Evolutionary conservation across 2,888 invertebrate species (phyloP).

Genomic region (Therioaphis trifolii): DNA sequence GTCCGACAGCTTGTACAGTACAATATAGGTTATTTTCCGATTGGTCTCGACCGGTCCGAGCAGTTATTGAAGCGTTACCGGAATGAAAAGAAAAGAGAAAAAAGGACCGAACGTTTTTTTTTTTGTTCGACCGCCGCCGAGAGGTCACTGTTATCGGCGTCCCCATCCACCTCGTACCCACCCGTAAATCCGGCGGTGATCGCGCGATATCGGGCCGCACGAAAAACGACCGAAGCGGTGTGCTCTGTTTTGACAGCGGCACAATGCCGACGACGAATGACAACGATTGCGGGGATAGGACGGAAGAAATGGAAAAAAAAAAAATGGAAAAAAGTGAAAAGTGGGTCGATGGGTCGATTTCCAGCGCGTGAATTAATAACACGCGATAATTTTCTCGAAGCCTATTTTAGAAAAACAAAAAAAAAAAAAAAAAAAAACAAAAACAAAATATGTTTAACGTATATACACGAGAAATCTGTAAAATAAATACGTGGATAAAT

Average conservation of each 20-base stretch:
- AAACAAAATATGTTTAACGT: no score
- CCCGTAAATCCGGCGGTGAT: not conserved
- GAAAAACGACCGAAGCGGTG: not conserved
- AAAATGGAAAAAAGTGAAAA: conserved; percentile 1
- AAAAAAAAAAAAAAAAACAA: not conserved
- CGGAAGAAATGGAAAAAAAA: not conserved
- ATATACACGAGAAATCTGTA: not conserved
- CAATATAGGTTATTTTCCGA: conserved; percentile 22
- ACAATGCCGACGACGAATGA: conserved; percentile 36
- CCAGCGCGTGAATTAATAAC: not conserved
- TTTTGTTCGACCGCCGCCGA: not conserved
- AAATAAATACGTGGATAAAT: not conserved
- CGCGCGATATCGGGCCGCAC: conserved; percentile 2
- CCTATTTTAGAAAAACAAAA: conserved; percentile 10
- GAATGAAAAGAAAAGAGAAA: not conserved
- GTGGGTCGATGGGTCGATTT: conserved; percentile 52
- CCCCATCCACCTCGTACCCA: not conserved
- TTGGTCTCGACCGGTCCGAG: conserved; percentile 5
- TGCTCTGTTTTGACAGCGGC: conserved; percentile 24
- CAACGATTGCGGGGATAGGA: not conserved
- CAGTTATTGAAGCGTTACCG: conserved; percentile 20
- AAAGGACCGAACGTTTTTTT: not conserved
- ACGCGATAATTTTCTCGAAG: not conserved
- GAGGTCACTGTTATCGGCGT: not conserved
- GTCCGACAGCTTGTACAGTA: not conserved